Evolutionary conservation across 37 sponge, comb jelly and placozoan genomes (phyloP).

Genomic region (Ianthella basta): DNA sequence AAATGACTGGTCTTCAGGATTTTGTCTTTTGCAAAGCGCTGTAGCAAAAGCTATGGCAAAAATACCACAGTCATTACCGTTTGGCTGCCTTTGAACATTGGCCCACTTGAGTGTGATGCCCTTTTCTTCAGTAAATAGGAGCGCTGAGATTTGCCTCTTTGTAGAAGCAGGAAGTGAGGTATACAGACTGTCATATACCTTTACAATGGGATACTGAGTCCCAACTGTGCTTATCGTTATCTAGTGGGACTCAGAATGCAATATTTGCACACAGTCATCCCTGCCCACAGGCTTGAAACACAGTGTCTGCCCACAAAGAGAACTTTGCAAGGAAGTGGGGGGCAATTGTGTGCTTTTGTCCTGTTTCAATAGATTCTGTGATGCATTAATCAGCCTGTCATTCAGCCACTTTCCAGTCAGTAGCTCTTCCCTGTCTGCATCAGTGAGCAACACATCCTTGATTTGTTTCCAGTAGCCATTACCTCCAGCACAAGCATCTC

Average conservation of each 20-base stretch:
- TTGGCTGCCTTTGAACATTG: not conserved
- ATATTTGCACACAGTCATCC: not conserved
- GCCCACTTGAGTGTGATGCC: not conserved
- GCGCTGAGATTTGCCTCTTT: not conserved
- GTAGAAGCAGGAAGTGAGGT: not conserved
- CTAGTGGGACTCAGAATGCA: not conserved
- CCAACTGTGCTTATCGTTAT: not conserved
- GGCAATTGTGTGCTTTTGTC: too few species aligned
- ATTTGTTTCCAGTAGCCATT: not conserved
- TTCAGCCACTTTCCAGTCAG: not conserved
- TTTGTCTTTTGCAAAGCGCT: not conserved
- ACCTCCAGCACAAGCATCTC: not conserved
- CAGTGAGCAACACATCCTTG: not conserved
- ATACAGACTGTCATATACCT: not conserved
- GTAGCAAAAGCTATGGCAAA: constrained; percentile 1
- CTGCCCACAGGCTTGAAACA: not conserved
- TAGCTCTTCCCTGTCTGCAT: not conserved
- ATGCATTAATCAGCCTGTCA: not conserved
- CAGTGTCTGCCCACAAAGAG: constrained; percentile 1
- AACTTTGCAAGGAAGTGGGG: not conserved
- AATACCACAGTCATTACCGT: not conserved
- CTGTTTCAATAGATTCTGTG: not conserved
- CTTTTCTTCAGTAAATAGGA: not conserved
- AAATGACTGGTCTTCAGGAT: not conserved
- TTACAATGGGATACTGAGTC: not conserved